Evolutionary conservation across 2,113 vertebrate genomes (phyloP).

Genomic region (Leptobrachium ailaonicum): DNA sequence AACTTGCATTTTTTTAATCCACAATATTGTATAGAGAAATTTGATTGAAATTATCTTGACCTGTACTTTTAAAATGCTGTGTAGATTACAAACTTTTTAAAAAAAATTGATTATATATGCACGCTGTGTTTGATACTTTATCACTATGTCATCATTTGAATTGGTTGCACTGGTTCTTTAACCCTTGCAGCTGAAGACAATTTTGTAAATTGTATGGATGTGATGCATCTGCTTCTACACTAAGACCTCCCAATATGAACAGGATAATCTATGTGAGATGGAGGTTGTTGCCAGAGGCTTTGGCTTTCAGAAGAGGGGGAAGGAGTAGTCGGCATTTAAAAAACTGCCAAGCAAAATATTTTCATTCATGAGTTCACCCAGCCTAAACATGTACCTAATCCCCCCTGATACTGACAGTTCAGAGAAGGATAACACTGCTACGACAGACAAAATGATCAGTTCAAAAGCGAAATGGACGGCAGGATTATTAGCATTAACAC

Average conservation of each 20-base stretch:
- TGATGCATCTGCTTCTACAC: conserved; percentile 7
- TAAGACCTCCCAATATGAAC: conserved; percentile 62
- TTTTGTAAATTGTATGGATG: conserved; percentile 29
- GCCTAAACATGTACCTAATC: conserved; percentile 81
- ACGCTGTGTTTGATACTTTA: no score
- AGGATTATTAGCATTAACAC: conserved; percentile 64
- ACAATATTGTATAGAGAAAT: no score
- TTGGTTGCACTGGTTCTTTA: conserved; percentile 15
- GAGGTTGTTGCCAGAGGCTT: conserved; percentile 60
- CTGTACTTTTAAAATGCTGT: no score
- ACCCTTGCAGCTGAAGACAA: conserved; percentile 18
- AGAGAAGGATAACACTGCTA: conserved; percentile 63
- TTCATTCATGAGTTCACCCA: conserved; percentile 81
- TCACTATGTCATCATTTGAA: not conserved
- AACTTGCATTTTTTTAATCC: no score
- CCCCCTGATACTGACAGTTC: conserved; percentile 75
- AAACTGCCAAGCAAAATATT: conserved; percentile 80
- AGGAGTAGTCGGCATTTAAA: conserved; percentile 55
- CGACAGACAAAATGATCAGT: conserved; percentile 64
- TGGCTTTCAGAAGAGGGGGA: conserved; percentile 52
- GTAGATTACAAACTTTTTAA: no score
- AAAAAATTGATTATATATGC: no score
- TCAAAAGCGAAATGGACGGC: conserved; percentile 64
- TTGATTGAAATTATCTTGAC: no score
- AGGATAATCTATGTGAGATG: conserved; percentile 64